Evolutionary conservation across 2,113 vertebrate genomes (phyloP), one percentile per base, ranked within the genome.

Genomic region (Muntiacus muntjak): DNA sequence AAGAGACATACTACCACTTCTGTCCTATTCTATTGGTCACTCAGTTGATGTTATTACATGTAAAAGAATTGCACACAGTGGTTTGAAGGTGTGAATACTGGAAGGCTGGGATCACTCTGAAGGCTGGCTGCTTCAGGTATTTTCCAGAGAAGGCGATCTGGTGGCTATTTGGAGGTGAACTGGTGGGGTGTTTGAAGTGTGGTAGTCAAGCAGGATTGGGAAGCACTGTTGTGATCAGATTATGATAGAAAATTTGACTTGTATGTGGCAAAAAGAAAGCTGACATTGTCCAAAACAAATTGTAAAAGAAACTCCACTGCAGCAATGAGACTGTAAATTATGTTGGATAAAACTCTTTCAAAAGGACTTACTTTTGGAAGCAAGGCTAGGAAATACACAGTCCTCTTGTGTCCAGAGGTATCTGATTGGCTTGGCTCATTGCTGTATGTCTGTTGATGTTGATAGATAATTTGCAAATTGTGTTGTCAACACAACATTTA

Each of bases 381-480:
- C 83, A 92, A 62, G 74, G 91, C 52, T 71, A 93, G 89, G 33
- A 96, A 97, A 95, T 91, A 83, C 89, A 95, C 54, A 25, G 84
- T 94, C 54, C 40, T 91, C 64, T 94, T 58, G 83, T 8, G 58
- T 92, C 64, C 91, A 81, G 87, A 98, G 87, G 23, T 98, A 97
- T 76, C 94, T 91, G 93, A 23, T 40, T 91, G 64, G 81, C 7
- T 98, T 94, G 96, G 84, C 86, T 98, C 21, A n/a, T 96, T 1
- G 6, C 25, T 91, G 36, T 1, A 4, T 91, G 98, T 98, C 95
- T 98, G 95, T 74, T 98, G 98, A 98, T 98, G 97, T 62, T 98
- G 98, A 98, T 96, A 98, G 98, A 98, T 98, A 99, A 98, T 98
- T 99, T 98, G 97, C 97, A 99, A 99, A 99, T 98, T 98, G 96